Conservation (phyloP, 1,140 invertebrate genomes). For the Hetaerina americana region DNA sequence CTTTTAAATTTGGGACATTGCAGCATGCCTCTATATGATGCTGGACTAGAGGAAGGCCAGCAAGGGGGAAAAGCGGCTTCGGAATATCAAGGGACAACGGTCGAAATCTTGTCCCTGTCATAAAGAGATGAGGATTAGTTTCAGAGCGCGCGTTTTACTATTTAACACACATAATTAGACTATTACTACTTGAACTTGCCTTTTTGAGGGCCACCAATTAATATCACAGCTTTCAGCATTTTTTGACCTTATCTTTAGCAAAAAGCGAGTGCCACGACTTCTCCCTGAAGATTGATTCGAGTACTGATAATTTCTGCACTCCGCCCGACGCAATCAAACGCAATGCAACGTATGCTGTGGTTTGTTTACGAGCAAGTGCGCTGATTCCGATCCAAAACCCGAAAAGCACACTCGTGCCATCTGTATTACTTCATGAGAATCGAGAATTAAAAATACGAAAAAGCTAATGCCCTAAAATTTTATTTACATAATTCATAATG, state of each 20-base stretch:
- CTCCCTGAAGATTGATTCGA: background rate
- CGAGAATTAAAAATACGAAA: too few relatives aligned
- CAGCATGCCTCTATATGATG: slow-evolving; percentile 94
- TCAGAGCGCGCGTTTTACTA: slow-evolving; percentile 15
- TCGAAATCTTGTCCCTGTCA: slow-evolving; percentile 84
- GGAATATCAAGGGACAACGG: slow-evolving; percentile 92
- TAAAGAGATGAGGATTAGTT: slow-evolving; percentile 16
- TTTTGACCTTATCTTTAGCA: background rate
- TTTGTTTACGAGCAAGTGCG: background rate
- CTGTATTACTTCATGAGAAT: too few relatives aligned
- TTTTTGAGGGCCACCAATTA: slow-evolving; percentile 51
- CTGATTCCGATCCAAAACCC: too few relatives aligned
- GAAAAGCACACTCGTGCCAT: too few relatives aligned
- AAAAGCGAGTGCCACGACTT: background rate
- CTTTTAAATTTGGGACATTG: slow-evolving; percentile 62
- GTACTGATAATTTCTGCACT: background rate
- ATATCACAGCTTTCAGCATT: slow-evolving; percentile 44
- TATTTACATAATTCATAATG: too few relatives aligned
- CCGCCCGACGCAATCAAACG: too few relatives aligned
- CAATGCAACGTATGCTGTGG: background rate
- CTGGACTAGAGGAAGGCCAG: slow-evolving; percentile 86
- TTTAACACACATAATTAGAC: slow-evolving; percentile 7
- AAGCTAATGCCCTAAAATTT: too few relatives aligned
- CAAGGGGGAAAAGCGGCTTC: slow-evolving; percentile 94
- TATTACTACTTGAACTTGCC: slow-evolving; percentile 27